Evolutionary conservation across 2,113 vertebrate species (phyloP), one percentile per base, ranked within the genome.

Genomic region (Vulpes vulpes): DNA sequence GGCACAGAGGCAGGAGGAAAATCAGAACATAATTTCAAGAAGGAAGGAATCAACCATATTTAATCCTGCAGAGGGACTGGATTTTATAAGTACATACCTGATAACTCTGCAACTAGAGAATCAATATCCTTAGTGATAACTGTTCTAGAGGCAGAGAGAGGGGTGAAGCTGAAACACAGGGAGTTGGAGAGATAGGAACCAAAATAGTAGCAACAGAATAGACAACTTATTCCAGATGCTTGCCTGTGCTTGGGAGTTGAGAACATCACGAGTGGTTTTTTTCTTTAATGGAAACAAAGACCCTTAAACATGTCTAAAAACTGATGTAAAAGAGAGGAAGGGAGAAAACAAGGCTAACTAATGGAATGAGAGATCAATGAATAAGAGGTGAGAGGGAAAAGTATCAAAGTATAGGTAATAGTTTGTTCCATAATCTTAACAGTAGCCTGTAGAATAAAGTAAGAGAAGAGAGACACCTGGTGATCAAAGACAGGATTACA

Each of bases 401-500:
- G 12, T 82, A 73, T 71, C 30, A 27, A 60, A 79, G 49, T 35
- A 53, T 14, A 64, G 2, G 23, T 85, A 84, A 51, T 30, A 65
- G 49, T 73, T 67, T 96, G 25, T 65, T 49, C 1, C 0, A 35
- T 35, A 27, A 74, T 35, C 79, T 76, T 67, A 92, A 62, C 14
- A 60, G 64, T 43, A 81, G 30, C 11, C 64, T 67, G 65, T n/a
- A 88, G 64, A 55, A 64, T 88, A 96, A 90, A 55, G 71, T 65
- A 83, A 74, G n/a, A 57, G 25, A 27, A 96, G 92, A 96, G 94
- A 92, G 97, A 96, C 98, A 96, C 59, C 98, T 97, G 74, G 94
- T 96, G 97, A 55, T 59, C 74, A 69, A 10, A 22, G 15, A 27
- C 17, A 92, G 67, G 96, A 97, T 64, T 95, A 64, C 98, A 95